phyloP scores from a whole-genome alignment of 2,113 vertebrate species.

The Scomber scombrus region DNA sequence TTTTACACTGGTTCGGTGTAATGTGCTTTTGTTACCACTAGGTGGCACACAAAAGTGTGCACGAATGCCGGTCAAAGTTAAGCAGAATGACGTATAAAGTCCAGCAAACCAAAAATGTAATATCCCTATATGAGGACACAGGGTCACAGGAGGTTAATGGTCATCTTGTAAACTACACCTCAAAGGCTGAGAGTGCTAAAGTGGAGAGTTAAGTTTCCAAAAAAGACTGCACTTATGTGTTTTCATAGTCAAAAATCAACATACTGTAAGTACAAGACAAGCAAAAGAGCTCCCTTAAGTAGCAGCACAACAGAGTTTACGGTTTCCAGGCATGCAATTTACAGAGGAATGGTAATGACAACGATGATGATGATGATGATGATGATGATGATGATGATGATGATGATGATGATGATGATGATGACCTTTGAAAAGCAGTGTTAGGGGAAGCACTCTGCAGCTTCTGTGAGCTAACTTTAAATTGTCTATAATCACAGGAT shows the following conservation, averaged over 20 bases:
- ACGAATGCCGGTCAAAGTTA: too few relatives aligned
- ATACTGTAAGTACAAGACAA: not conserved
- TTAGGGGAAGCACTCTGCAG: constrained; percentile 52
- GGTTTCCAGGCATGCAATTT: constrained; percentile 51
- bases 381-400: constrained; percentile 23
- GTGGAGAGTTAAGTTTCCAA: not conserved
- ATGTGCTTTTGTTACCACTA: too few relatives aligned
- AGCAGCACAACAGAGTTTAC: constrained; percentile 28
- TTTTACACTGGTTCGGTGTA: too few relatives aligned
- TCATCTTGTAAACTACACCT: not conserved
- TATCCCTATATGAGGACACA: too few relatives aligned
- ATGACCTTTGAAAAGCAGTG: constrained; percentile 58
- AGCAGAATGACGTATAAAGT: too few relatives aligned
- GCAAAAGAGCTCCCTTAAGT: not conserved
- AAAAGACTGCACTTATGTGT: not conserved
- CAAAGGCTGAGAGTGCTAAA: not conserved
- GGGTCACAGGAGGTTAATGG: too few relatives aligned
- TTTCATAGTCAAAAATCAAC: not conserved
- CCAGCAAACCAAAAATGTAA: too few relatives aligned
- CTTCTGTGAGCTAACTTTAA: constrained; percentile 55
- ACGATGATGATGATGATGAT: not conserved
- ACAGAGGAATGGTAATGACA: constrained; percentile 34
- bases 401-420: constrained; percentile 22
- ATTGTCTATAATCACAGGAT: constrained; percentile 69
- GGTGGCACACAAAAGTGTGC: too few relatives aligned